A percentile compares a stretch with the other conserved stretches of the same genome.
These are phyloP conservation scores for Malurus leucopterus DNA, from an alignment of 2,797 vertebrate species.

Conservation along the genomic window DNA sequence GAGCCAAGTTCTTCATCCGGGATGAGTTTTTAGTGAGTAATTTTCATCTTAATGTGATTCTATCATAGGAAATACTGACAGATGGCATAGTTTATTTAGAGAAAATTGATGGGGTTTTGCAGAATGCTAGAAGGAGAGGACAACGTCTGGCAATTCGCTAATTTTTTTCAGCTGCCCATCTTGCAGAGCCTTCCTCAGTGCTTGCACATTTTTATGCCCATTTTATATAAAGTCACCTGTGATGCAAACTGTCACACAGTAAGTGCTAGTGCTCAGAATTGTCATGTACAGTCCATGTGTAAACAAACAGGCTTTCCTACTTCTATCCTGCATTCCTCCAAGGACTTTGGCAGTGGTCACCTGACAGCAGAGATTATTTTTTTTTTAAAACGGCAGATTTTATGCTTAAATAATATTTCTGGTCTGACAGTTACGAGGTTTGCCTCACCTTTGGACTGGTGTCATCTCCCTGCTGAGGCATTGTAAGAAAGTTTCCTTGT, in stretches of 20 bases:
- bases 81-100: conserved; percentile 13
- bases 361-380: background rate
- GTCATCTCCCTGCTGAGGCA: background rate
- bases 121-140: background rate
- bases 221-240: background rate
- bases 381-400: background rate
- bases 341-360: background rate
- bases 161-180: background rate
- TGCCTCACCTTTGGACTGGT: background rate
- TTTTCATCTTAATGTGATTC: conserved; percentile 1
- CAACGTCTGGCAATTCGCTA: background rate
- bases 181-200: background rate
- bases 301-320: background rate
- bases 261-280: background rate
- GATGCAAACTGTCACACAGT: background rate
- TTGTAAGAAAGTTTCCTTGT: background rate
- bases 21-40: conserved; percentile 93
- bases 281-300: background rate
- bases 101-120: conserved; percentile 4
- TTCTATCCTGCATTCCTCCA: background rate
- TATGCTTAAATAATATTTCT: background rate
- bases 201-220: background rate
- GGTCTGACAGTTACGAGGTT: background rate
- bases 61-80: conserved; percentile 27
- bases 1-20: conserved; percentile 98